Base-by-base conservation (phyloP, 2,888 invertebrate species). In the Torymus aiolomorphi region DNA sequence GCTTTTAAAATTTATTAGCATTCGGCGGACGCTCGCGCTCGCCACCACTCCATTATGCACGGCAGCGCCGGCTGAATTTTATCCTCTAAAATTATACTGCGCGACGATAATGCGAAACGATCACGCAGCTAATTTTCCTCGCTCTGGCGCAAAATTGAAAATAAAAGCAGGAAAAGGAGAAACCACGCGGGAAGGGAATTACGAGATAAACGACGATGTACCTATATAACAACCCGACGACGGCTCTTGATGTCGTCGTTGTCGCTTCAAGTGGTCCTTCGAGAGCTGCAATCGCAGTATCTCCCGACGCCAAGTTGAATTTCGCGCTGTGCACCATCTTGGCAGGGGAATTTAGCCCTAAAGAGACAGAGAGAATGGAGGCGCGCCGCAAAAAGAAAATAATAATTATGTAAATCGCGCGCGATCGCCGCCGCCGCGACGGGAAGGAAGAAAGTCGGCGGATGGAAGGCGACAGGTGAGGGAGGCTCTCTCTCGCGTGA, bases 401-500 rank as follows among this genome's bases (percentile, higher is more conserved):
- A 72, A 78, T 78, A 81, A 81, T 81, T 78, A 78, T 81, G 78
- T 20, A 81, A 78, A 81, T 81, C 61, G 74, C 5, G 49, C 61
- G 11, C 65, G 54, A 10, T 49, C 18, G 24, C 61, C 49, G 69
- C n/a, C 59, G 61, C 14, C 63, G 54, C 51, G 63, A 42, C 42
- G 8, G 49, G 49, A 4, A 51, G 61, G 51, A 49, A 52, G 56
- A 72, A 42, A n/a, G 42, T 24, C 14, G 51, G 75, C 67, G 79
- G 80, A 81, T 79, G 79, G 80, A 66, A 52, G 61, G 52, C 80
- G 49, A 52, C 70, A 76, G 83, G 81, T 65, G 83, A 82, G 83
- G 83, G 83, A 82, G 83, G 82, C 8, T 42, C 8, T 42, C 42
- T 42, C 42, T 42, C 42, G 42, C 42, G 42, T 42, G 42, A 42